Evolutionary conservation across 1,140 invertebrate species (phyloP).

Genomic region (Apis dorsata): DNA sequence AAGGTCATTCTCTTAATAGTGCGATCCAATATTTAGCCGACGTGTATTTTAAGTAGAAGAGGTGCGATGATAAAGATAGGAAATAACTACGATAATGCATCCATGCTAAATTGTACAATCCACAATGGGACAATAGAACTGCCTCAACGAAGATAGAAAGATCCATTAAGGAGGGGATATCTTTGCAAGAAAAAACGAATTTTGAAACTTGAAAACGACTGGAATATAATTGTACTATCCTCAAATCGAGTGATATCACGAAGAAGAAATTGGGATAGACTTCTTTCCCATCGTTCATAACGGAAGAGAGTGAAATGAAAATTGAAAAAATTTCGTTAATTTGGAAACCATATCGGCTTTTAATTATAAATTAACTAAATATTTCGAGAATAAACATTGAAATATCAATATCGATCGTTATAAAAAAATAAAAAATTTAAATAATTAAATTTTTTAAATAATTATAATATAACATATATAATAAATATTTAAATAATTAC

Average conservation of each 20-base stretch:
- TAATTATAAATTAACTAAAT: conserved; percentile 72
- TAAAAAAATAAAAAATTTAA: neutral
- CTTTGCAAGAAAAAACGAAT: conserved; percentile 60
- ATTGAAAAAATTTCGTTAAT: conserved; percentile 72
- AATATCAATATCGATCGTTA: neutral
- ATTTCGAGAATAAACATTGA: conserved; percentile 17
- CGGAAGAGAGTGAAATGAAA: too few relatives aligned
- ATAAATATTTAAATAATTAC: conserved; percentile 72
- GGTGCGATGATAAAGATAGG: conserved; percentile 27
- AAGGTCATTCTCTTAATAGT: conserved; percentile 4
- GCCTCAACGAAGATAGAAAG: conserved; percentile 53
- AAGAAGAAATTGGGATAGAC: conserved; percentile 38
- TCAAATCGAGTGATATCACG: neutral
- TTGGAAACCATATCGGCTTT: conserved; percentile 51
- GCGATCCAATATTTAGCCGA: conserved; percentile 22
- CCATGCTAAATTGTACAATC: conserved; percentile 68
- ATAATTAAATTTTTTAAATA: too few relatives aligned
- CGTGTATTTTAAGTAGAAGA: conserved; percentile 56
- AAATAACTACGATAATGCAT: conserved; percentile 50
- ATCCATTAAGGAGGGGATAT: conserved; percentile 65
- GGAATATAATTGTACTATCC: conserved; percentile 28
- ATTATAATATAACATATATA: neutral
- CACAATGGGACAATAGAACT: conserved; percentile 58
- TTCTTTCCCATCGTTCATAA: neutral
- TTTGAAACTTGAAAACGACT: conserved; percentile 55